Conservation (phyloP, 2,113 vertebrate genomes). For the Bos javanicus region DNA sequence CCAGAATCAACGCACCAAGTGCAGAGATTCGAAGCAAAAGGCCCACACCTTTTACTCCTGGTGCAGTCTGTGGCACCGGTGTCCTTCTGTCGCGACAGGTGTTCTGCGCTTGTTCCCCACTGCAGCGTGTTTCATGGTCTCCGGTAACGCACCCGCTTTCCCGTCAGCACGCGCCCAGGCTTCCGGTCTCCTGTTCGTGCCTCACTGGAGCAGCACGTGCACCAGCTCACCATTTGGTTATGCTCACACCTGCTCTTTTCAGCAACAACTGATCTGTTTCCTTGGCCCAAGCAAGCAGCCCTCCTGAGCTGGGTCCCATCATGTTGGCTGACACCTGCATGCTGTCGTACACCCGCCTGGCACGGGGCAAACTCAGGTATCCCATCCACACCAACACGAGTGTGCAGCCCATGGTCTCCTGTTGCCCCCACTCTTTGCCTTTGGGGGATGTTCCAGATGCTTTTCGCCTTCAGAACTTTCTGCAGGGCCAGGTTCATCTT, state of each 20-base stretch:
- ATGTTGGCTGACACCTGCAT: neutral
- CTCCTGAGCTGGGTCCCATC: neutral
- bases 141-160: too few species aligned
- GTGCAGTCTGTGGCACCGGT: neutral
- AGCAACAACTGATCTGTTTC: neutral
- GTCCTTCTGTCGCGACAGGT: neutral
- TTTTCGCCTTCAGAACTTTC: neutral
- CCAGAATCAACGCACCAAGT: neutral
- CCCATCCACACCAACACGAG: accelerated
- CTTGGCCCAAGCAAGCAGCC: neutral
- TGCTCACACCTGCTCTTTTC: neutral
- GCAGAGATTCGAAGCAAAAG: neutral
- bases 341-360: accelerated
- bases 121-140: neutral
- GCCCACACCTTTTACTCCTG: neutral
- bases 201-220: neutral
- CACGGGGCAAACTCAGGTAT: neutral
- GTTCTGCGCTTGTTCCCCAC: neutral
- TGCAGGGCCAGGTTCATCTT: neutral
- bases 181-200: neutral
- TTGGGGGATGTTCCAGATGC: neutral
- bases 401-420: neutral
- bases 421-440: neutral
- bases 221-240: neutral
- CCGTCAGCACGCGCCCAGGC: accelerated